phyloP scores from a whole-genome alignment of 2,797 vertebrate species.

The Meda fulgida region DNA sequence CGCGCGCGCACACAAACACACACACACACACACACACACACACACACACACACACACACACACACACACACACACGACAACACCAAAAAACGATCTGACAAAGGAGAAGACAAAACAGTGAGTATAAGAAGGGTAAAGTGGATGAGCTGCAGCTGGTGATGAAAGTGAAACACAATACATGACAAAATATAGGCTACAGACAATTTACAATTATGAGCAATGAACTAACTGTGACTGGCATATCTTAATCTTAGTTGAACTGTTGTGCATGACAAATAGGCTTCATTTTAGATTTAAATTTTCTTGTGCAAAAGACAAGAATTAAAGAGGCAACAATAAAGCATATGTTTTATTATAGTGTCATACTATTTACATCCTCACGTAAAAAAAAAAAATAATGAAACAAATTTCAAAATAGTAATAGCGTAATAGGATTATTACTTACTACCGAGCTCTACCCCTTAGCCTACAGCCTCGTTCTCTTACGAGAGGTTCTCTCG shows the following conservation, averaged over 20 bases:
- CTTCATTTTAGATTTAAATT: background rate
- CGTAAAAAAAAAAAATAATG: no score
- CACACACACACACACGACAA: no score
- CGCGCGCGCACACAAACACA: no score
- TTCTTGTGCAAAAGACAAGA: background rate
- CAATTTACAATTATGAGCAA: background rate
- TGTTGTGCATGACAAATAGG: background rate
- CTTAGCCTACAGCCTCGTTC: background rate
- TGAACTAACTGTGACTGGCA: background rate
- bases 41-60: no score
- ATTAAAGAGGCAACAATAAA: background rate
- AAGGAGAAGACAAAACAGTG: no score
- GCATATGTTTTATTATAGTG: background rate
- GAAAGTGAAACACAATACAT: no score
- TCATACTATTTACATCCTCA: background rate
- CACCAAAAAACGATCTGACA: no score
- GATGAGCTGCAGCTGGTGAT: no score
- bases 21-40: no score
- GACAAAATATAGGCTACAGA: background rate
- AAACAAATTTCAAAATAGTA: background rate
- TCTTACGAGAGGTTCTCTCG: no score
- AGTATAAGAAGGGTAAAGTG: no score
- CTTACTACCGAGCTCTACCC: background rate
- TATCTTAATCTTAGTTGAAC: no score
- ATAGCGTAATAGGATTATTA: background rate